phyloP scores from a whole-genome alignment of 2,113 vertebrate species.

The Phoxinus phoxinus region DNA sequence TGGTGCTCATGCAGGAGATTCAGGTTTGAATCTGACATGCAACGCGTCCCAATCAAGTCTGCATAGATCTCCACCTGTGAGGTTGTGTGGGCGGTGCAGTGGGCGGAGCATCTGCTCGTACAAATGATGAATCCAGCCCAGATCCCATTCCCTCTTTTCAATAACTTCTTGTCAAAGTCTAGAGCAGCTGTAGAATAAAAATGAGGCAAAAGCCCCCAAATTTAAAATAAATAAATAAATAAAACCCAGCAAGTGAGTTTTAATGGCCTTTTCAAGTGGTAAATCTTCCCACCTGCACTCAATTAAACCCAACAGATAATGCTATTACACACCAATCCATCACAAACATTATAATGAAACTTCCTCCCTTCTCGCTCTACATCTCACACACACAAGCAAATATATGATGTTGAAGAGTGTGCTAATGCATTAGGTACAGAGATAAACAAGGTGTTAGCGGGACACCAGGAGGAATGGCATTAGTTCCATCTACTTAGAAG shows the following conservation, averaged over 20 bases:
- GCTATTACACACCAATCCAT: conserved; percentile 39
- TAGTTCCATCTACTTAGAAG: conserved; percentile 13
- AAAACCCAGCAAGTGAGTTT: background rate
- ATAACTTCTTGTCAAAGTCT: background rate
- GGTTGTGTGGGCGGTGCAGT: background rate
- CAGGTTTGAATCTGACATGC: background rate
- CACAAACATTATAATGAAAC: conserved; percentile 27
- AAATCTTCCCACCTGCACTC: conserved; percentile 19
- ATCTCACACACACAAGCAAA: background rate
- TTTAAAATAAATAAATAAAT: no score
- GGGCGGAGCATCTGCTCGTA: background rate
- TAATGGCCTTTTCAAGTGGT: conserved; percentile 9
- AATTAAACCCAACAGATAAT: conserved; percentile 38
- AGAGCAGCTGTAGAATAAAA: background rate
- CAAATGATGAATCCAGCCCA: background rate
- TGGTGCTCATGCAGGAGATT: background rate
- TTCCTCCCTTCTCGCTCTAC: background rate
- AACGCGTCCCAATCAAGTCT: background rate
- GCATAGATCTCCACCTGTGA: background rate
- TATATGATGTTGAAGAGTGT: conserved; percentile 21
- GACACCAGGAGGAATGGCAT: conserved; percentile 28
- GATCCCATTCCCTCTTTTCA: background rate
- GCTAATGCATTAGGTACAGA: conserved; percentile 42
- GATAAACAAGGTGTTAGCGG: conserved; percentile 44
- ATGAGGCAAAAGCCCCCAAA: background rate